Conservation (phyloP, 1,140 invertebrate genomes). For the Neodiprion lecontei region DNA sequence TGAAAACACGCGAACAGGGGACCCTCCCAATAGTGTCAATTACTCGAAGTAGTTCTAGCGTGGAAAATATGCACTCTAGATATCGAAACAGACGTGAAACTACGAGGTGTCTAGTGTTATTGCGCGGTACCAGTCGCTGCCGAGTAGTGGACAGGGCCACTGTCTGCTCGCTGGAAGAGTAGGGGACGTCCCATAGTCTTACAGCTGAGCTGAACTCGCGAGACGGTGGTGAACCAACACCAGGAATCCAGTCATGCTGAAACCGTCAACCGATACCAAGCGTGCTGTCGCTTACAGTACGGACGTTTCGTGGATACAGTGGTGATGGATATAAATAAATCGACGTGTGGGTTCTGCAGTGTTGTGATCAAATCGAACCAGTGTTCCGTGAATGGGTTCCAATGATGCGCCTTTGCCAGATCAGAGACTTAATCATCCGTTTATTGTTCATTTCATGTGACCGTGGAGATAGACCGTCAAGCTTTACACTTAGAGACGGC, state of each 20-base stretch:
- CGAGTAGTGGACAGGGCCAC: background rate
- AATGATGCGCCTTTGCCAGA: no score
- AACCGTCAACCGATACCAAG: background rate
- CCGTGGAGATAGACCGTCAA: no score
- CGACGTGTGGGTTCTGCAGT: no score
- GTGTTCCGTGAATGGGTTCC: no score
- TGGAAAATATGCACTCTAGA: background rate
- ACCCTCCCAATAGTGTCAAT: background rate
- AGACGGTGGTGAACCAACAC: background rate
- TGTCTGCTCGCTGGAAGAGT: background rate
- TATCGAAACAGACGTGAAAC: background rate
- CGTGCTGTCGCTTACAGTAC: background rate
- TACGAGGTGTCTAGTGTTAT: background rate
- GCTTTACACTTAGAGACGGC: no score
- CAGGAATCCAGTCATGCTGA: conserved; percentile 5
- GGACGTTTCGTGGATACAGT: no score
- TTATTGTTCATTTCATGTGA: no score
- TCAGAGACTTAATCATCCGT: no score
- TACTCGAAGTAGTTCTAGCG: background rate
- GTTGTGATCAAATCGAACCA: no score
- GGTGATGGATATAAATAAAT: no score
- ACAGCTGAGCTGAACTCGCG: background rate
- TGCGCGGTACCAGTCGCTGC: background rate
- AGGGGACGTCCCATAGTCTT: background rate
- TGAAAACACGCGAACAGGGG: no score